Evolutionary conservation across 2,797 vertebrate species (phyloP).

Genomic region (Spondyliosoma cantharus): DNA sequence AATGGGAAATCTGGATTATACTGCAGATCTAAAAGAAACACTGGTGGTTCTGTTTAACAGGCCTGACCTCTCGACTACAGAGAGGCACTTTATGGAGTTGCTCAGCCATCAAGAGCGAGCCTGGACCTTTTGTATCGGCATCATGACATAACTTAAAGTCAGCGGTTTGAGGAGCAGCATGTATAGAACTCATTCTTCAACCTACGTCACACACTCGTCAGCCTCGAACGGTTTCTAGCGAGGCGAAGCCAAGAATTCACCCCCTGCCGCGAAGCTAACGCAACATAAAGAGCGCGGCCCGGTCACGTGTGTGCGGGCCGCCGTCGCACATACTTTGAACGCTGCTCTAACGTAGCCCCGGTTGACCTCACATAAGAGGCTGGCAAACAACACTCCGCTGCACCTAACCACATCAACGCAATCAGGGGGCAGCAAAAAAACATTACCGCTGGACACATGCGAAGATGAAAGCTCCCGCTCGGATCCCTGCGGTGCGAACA

Average conservation of each 20-base stretch:
- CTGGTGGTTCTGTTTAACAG: neutral
- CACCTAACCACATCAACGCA: slow-evolving; percentile 50
- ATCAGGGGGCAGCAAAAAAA: slow-evolving; percentile 24
- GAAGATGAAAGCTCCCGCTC: slow-evolving; percentile 51
- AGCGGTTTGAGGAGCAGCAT: neutral
- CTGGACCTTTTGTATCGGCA: neutral
- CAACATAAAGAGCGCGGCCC: slow-evolving; percentile 37
- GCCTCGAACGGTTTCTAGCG: slow-evolving; percentile 28
- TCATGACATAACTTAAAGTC: neutral
- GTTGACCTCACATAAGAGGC: slow-evolving; percentile 49
- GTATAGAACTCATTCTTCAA: slow-evolving; percentile 6
- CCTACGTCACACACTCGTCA: neutral
- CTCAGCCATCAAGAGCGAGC: neutral
- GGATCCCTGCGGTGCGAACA: slow-evolving; percentile 46
- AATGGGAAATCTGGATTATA: neutral
- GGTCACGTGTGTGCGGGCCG: slow-evolving; percentile 31
- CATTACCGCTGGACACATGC: slow-evolving; percentile 48
- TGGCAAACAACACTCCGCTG: slow-evolving; percentile 50
- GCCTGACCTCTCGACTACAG: neutral
- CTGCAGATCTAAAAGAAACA: neutral
- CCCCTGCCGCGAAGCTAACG: slow-evolving; percentile 7
- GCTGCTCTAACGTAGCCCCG: slow-evolving; percentile 30
- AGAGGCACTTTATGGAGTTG: neutral
- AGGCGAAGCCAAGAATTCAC: slow-evolving; percentile 3
- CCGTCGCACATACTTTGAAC: slow-evolving; percentile 28